phyloP scores from a whole-genome alignment of 1,140 invertebrate genomes.

The Idris sp. region DNA sequence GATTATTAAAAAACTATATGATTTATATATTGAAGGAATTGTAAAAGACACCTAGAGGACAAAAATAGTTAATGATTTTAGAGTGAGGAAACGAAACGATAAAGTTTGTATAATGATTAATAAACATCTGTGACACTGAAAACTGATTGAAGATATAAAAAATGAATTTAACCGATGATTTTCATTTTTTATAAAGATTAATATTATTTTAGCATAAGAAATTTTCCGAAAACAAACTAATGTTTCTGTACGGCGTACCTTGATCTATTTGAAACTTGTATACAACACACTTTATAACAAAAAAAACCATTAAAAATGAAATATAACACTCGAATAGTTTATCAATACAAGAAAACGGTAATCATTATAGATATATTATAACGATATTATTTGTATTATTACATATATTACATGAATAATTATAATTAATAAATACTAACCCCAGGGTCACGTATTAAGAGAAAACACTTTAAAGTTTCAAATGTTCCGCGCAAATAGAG shows the following conservation, averaged over 20 bases:
- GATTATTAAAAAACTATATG: constrained; percentile 46
- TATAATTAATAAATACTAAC: constrained; percentile 72
- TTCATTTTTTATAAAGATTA: not conserved
- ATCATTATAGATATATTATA: constrained; percentile 77
- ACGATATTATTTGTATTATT: constrained; percentile 78
- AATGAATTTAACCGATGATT: too few relatives aligned
- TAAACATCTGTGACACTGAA: too few relatives aligned
- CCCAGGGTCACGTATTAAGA: constrained; percentile 72
- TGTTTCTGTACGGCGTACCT: constrained; percentile 73
- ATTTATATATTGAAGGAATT: constrained; percentile 60
- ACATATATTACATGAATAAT: constrained; percentile 77
- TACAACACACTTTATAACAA: constrained; percentile 71
- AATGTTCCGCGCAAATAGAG: constrained; percentile 64
- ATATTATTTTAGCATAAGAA: not conserved
- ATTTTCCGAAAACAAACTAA: constrained; percentile 49
- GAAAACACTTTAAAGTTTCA: constrained; percentile 64
- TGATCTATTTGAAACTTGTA: constrained; percentile 72
- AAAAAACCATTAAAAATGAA: constrained; percentile 74
- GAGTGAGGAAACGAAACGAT: too few relatives aligned
- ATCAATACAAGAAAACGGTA: constrained; percentile 75
- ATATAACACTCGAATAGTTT: constrained; percentile 77
- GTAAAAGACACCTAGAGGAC: too few relatives aligned
- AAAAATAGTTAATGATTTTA: too few relatives aligned
- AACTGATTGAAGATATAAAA: too few relatives aligned
- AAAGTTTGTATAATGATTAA: too few relatives aligned